These are phyloP conservation scores for Apodemia hepburni DNA, from an alignment of 2,888 invertebrate genomes.

Conservation along the genomic window DNA sequence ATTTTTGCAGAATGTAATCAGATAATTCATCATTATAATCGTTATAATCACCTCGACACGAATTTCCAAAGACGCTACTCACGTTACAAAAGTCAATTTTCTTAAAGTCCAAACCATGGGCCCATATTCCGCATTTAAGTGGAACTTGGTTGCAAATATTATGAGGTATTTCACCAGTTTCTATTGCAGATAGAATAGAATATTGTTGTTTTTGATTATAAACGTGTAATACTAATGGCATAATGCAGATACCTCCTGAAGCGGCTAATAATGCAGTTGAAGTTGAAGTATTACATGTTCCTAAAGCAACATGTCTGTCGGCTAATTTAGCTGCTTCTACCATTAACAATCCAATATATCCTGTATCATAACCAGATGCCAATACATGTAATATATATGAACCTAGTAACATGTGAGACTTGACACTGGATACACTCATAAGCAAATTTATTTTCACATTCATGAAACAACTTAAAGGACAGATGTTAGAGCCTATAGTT, in stretches of 20 bases:
- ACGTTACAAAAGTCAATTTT: constrained; percentile 54
- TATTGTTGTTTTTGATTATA: constrained; percentile 57
- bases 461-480: constrained; percentile 64
- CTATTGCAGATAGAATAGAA: constrained; percentile 49
- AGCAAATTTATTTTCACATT: constrained; percentile 62
- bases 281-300: constrained; percentile 43
- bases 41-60: constrained; percentile 57
- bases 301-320: constrained; percentile 45
- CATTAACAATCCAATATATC: constrained; percentile 56
- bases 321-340: constrained; percentile 52
- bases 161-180: constrained; percentile 49
- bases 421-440: constrained; percentile 61
- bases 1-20: constrained; percentile 50
- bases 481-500: constrained; percentile 53
- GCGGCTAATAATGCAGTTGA: constrained; percentile 48
- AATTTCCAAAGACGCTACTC: constrained; percentile 57
- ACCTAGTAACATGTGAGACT: constrained; percentile 46
- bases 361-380: constrained; percentile 53
- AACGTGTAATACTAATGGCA: constrained; percentile 57
- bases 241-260: constrained; percentile 56
- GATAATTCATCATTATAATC: constrained; percentile 55
- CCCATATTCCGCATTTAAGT: constrained; percentile 61
- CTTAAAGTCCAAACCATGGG: constrained; percentile 61
- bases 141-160: constrained; percentile 40
- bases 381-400: constrained; percentile 58